Evolutionary conservation across 2,888 invertebrate species (phyloP).

Genomic region (Empis stercorea): DNA sequence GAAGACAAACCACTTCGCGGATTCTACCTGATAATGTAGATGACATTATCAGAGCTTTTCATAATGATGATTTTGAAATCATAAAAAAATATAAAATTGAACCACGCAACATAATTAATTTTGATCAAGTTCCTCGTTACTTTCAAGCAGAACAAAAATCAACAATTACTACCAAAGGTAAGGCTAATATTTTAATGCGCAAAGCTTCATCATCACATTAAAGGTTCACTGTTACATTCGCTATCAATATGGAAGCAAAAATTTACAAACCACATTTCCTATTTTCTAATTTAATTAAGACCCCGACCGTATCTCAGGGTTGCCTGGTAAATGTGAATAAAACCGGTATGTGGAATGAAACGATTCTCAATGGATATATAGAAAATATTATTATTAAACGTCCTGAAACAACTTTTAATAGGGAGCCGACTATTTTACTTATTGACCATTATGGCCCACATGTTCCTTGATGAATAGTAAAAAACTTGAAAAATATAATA

Average conservation of each 20-base stretch:
- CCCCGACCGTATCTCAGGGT: background rate
- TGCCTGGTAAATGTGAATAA: constrained; percentile 1
- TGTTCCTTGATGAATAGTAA: constrained; percentile 1
- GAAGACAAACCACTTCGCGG: background rate
- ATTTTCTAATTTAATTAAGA: constrained; percentile 2
- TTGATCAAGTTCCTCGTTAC: constrained; percentile 3
- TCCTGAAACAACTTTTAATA: background rate
- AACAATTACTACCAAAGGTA: constrained; percentile 2
- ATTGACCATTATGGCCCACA: background rate
- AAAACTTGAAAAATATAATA: constrained; percentile 2
- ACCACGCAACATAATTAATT: constrained; percentile 1
- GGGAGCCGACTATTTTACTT: background rate
- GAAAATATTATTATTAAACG: constrained; percentile 1
- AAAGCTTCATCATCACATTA: constrained; percentile 4
- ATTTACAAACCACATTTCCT: constrained; percentile 1
- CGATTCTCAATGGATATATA: constrained; percentile 1
- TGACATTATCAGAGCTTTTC: constrained; percentile 1
- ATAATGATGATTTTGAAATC: background rate
- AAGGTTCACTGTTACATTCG: constrained; percentile 2
- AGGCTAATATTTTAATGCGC: constrained; percentile 1
- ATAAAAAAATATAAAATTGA: constrained; percentile 1
- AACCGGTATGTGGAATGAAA: constrained; percentile 1
- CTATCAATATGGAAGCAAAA: constrained; percentile 2
- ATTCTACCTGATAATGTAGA: background rate
- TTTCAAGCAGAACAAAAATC: constrained; percentile 2